phyloP scores from a whole-genome alignment of 2,888 invertebrate species.

The Metopia argyrocephala region DNA sequence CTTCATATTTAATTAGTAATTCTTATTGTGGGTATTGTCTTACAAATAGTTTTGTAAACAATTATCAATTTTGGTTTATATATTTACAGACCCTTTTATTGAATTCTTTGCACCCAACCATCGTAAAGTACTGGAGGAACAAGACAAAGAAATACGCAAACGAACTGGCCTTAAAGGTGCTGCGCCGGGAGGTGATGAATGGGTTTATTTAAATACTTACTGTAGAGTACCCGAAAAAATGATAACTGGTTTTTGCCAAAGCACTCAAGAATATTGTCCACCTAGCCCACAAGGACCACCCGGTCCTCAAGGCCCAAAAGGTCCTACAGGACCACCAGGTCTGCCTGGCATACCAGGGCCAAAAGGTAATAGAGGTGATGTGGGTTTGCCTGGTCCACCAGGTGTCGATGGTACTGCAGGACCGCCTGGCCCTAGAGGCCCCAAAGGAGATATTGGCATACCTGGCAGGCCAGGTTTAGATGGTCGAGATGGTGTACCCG shows the following conservation, averaged over 20 bases:
- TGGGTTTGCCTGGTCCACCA: constrained; percentile 83
- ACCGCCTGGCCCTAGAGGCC: constrained; percentile 74
- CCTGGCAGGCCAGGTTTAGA: constrained; percentile 88
- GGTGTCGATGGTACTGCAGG: constrained; percentile 80
- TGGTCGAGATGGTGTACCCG: constrained; percentile 93
- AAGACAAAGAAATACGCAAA: constrained; percentile 82
- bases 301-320: constrained; percentile 83
- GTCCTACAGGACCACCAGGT: constrained; percentile 79
- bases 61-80: neutral
- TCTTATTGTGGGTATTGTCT: no score
- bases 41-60: no score
- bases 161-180: constrained; percentile 83
- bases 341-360: constrained; percentile 83
- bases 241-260: constrained; percentile 90
- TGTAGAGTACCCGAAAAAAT: constrained; percentile 91
- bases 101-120: constrained; percentile 87
- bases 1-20: no score
- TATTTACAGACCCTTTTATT: constrained; percentile 81
- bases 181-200: constrained; percentile 86
- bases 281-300: constrained; percentile 82
- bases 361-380: constrained; percentile 85
- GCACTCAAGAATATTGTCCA: constrained; percentile 89
- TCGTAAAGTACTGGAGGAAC: constrained; percentile 83
- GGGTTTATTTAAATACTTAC: constrained; percentile 93
- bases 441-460: constrained; percentile 81